Evolutionary conservation across 2,888 invertebrate genomes (phyloP).

Genomic region (Tenthredo amoena): DNA sequence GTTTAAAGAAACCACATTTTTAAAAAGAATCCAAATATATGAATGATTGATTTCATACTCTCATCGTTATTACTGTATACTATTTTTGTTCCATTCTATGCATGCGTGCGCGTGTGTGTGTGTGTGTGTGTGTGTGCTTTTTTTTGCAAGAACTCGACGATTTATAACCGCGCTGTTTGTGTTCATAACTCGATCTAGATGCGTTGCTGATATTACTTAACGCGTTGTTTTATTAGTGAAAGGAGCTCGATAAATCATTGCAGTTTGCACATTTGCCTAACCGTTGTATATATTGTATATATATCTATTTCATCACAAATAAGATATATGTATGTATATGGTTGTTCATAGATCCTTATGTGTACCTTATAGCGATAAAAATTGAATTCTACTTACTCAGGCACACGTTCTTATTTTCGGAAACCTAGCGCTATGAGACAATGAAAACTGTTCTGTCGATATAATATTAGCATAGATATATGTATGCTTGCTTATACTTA

Average conservation of each 20-base stretch:
- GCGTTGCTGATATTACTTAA: slow-evolving; percentile 2
- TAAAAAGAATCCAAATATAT: not conserved
- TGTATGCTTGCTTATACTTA: not conserved
- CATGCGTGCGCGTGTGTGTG: not conserved
- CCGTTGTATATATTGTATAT: not conserved
- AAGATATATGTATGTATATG: not conserved
- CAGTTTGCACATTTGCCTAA: slow-evolving; percentile 2
- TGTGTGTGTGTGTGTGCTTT: not conserved
- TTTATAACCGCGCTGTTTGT: not conserved
- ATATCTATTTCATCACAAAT: not conserved
- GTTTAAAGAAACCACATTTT: not conserved
- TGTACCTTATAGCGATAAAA: not conserved
- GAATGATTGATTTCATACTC: not conserved
- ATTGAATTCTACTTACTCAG: too few species aligned
- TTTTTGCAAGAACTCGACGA: not conserved
- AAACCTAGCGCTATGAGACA: too few species aligned
- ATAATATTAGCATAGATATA: not conserved
- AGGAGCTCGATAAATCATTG: slow-evolving; percentile 2
- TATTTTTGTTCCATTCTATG: not conserved
- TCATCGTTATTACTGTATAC: not conserved
- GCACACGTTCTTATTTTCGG: too few species aligned
- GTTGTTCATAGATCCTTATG: too few species aligned
- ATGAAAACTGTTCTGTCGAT: not conserved
- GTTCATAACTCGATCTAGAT: slow-evolving; percentile 2
- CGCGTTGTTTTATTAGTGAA: slow-evolving; percentile 2